Evolutionary conservation across 2,797 vertebrate species (phyloP), one percentile per base, ranked within the genome.

Genomic region (Champsocephalus gunnari): DNA sequence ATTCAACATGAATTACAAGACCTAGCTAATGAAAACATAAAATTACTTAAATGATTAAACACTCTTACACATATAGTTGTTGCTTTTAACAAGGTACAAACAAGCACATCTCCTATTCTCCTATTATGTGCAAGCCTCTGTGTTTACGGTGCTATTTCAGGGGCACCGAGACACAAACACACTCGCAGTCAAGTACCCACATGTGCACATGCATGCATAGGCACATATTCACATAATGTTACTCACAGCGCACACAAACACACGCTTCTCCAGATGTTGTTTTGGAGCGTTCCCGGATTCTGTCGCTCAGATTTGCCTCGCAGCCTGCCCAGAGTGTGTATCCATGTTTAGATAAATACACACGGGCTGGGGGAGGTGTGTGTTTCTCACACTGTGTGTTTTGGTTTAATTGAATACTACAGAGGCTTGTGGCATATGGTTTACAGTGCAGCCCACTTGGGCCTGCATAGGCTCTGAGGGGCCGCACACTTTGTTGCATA

Each of bases 311-410:
- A 45, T 78, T 60, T 59, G 67, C 71, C 75, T 80, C 8, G 13
- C 68, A 82, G 81, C 66, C 75, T 21, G 75, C 80, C 66, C 59
- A 54, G 59, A 84, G 67, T 87, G 70, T 87, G 86, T 87, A 64
- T 81, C 72, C 81, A 79, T 86, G 86, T 92, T 90, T 86, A 87
- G 86, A 89, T 85, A 89, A 91, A 86, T 83, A 82, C 82, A 87
- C 83, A 77, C 75, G 76, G 80, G 77, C 70, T 71, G 47, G 71
- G 68, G 59, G 66, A 75, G 76, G 75, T 87, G 84, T 82, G 83
- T 65, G 49, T 80, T 81, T 80, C 72, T 75, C 87, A 79, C 51
- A 68, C 81, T 3, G 72, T 81, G 72, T 89, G 83, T 77, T 86
- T 87, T 68, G 47, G 62, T 81, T 81, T 82, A 87, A 89, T 81